Conservation (phyloP, 2,888 invertebrate species). For the Vandiemenella viatica region DNA sequence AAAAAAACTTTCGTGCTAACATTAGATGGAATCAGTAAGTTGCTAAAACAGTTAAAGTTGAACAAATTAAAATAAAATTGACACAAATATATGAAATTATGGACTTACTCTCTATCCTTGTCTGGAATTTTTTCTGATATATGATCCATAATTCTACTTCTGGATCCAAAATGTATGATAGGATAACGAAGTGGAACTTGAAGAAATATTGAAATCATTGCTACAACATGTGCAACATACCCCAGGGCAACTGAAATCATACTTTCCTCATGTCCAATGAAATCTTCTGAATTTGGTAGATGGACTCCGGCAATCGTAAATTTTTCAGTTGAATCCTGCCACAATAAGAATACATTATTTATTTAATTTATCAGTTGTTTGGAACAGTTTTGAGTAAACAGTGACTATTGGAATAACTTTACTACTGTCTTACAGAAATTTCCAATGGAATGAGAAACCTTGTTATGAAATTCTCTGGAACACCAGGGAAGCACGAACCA, state of each 20-base stretch:
- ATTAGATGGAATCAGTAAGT: no score
- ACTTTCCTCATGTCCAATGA: slow-evolving; percentile 45
- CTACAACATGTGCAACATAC: slow-evolving; percentile 67
- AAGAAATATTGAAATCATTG: slow-evolving; percentile 67
- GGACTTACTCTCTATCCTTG: slow-evolving; percentile 46
- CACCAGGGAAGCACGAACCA: no score
- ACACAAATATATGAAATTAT: no score
- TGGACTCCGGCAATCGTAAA: slow-evolving; percentile 50
- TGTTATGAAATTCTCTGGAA: no score
- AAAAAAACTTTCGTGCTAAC: no score
- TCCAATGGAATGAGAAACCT: no score
- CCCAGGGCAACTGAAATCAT: slow-evolving; percentile 76
- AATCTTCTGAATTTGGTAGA: slow-evolving; percentile 52
- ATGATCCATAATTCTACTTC: slow-evolving; percentile 66
- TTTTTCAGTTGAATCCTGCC: slow-evolving; percentile 33
- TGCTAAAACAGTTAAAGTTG: no score
- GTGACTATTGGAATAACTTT: no score
- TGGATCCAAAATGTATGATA: slow-evolving; percentile 64
- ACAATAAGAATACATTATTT: slow-evolving; percentile 13
- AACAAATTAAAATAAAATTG: no score
- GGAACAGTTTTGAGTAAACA: no score
- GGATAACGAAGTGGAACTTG: slow-evolving; percentile 77
- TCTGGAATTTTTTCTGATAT: slow-evolving; percentile 52
- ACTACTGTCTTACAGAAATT: no score
- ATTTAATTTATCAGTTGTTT: no score